phyloP scores from a whole-genome alignment of 1,140 invertebrate species.

The Orius insidiosus region DNA sequence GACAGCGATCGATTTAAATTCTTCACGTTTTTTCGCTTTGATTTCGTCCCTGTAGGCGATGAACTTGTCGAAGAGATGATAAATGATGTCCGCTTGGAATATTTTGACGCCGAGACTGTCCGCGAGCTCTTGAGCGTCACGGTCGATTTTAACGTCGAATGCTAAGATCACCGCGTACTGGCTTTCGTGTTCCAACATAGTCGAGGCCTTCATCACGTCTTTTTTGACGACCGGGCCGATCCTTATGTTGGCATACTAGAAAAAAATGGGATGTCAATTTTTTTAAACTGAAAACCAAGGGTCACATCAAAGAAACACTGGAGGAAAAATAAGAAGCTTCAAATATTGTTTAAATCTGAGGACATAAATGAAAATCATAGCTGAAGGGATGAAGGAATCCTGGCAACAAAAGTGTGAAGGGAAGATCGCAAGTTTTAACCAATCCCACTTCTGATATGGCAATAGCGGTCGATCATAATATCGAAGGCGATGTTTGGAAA shows the following conservation, averaged over 20 bases:
- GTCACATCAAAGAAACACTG: too few relatives aligned
- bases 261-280: constrained; percentile 26
- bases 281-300: too few relatives aligned
- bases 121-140: constrained; percentile 93
- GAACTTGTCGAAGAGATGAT: constrained; percentile 98
- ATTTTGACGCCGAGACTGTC: constrained; percentile 88
- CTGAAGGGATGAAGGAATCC: too few relatives aligned
- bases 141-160: constrained; percentile 97
- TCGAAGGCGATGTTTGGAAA: too few relatives aligned
- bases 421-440: too few relatives aligned
- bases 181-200: constrained; percentile 95
- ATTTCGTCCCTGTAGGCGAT: constrained; percentile 85
- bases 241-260: constrained; percentile 91
- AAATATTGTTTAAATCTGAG: too few relatives aligned
- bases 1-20: constrained; percentile 90
- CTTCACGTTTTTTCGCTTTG: constrained; percentile 81
- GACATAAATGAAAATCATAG: too few relatives aligned
- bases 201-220: constrained; percentile 98
- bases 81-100: constrained; percentile 99
- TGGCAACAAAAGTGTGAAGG: too few relatives aligned
- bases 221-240: constrained; percentile 99
- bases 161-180: constrained; percentile 97
- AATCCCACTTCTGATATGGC: too few relatives aligned
- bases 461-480: too few relatives aligned
- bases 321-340: too few relatives aligned